Base-by-base conservation (phyloP, 2,797 vertebrate genomes). In the Argyrosomus regius region DNA sequence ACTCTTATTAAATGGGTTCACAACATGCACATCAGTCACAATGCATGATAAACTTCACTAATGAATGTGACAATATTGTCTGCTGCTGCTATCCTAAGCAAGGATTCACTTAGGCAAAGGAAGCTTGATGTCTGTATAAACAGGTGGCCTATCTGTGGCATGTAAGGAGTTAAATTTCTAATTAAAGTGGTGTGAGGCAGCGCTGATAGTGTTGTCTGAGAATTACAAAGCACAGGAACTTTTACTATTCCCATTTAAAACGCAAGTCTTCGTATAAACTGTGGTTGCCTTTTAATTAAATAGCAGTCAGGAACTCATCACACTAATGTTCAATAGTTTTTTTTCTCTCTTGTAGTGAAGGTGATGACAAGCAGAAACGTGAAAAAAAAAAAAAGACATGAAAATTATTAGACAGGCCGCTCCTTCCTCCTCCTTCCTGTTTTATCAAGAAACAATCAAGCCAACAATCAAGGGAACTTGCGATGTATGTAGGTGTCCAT, bases 241-340 rank as follows among this genome's bases (percentile, higher is more conserved):
- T 85, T 84, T 67, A 77, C 68, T 64, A 63, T 75, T 87, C 66
- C 76, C 41, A 82, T 80, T 88, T 86, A 87, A 88, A 88, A 77
- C 66, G 68, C 53, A 66, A 56, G 81, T 82, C 69, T 73, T 43
- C 50, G 22, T 75, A 85, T 80, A 84, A 91, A 89, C 62, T 62
- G 18, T 43, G 68, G 57, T 66, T 86, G 75, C 10, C 49, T 88
- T 88, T 90, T 87, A 83, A 92, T 91, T 91, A 92, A 86, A 83
- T 54, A 52, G 77, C 84, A 82, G 86, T 83, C 87, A 77, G 81
- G 74, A 85, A 84, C 63, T 88, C 68, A 67, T 89, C 78, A 81
- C 69, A 24, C 46, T 69, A 48, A 75, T 74, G 81, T 78, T 68
- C 53, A 17, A 80, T 65, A 2, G 24, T 61, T 67, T 78, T 75